Evolutionary conservation across 2,888 invertebrate genomes (phyloP), one percentile per base, ranked within the genome.

Genomic region (Plutella xylostella): DNA sequence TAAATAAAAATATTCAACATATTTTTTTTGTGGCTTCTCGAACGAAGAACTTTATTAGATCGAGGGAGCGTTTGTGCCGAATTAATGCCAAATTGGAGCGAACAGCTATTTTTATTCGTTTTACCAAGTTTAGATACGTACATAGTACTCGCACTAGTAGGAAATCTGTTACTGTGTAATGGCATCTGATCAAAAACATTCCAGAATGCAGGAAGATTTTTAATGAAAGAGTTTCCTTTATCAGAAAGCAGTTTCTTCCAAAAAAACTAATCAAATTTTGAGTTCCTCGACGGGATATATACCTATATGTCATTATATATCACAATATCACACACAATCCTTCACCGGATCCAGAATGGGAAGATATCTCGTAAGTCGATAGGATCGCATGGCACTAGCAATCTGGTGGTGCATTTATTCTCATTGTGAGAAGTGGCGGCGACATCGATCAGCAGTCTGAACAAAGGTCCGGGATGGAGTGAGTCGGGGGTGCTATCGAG

Each of bases 321-420:
- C n/a, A n/a, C n/a, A n/a, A n/a, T n/a, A n/a, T n/a, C n/a, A n/a
- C n/a, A 9, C n/a, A 35, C 18, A 37, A 37, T 18, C 7, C 37
- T 20, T 37, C 37, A 37, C 12, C 35, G 19, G 35, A 17, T 21
- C 21, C 41, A 30, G 30, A 41, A 41, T 30, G 19, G 22, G 18
- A 19, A 30, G 30, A 41, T 30, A 30, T n/a, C 19, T 20, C 4
- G 19, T 20, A 19, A n/a, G n/a, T n/a, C n/a, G n/a, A n/a, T n/a
- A n/a, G n/a, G n/a, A n/a, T n/a, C n/a, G n/a, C n/a, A n/a, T 14
- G 40, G 39, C 43, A 33, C 22, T 31, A 14, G 34, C 68, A 72
- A 71, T 76, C 71, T 64, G 51, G 57, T 55, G 60, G 60, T 63
- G 68, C 73, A 73, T 73, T 72, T 58, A 60, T 67, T 70, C 66